Evolutionary conservation across 2,888 invertebrate genomes (phyloP).

Genomic region (Nemoura dubitans): DNA sequence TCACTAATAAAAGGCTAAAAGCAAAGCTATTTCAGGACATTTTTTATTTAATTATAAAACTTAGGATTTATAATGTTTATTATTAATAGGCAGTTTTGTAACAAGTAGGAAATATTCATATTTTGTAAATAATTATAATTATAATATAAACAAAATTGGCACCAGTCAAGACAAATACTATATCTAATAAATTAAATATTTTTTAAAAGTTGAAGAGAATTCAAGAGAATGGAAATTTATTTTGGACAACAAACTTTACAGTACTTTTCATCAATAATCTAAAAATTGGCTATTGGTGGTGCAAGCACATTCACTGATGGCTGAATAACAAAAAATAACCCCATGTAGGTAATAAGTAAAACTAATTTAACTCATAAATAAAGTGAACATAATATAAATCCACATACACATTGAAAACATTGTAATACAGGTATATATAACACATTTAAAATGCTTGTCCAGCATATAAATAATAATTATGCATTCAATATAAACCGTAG

Average conservation of each 20-base stretch:
- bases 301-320: not conserved
- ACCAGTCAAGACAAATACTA: not conserved
- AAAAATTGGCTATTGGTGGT: not conserved
- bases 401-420: not conserved
- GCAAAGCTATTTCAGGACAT: not conserved
- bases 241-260: not conserved
- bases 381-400: not conserved
- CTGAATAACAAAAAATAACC: not conserved
- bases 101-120: not conserved
- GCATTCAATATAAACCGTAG: no score
- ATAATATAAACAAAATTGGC: not conserved
- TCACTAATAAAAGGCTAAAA: not conserved
- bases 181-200: not conserved
- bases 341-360: not conserved
- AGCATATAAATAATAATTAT: not conserved
- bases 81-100: not conserved
- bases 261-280: not conserved
- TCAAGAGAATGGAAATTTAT: not conserved
- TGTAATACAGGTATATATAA: not conserved
- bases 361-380: not conserved
- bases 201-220: not conserved
- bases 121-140: not conserved
- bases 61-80: not conserved
- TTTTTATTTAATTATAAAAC: slow-evolving; percentile 12
- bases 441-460: not conserved